Percentiles rank a stretch among this genome's conserved stretches.
Evolutionary conservation across 2,888 invertebrate species (phyloP).

Genomic region (Drosophila cyrtoloma): DNA sequence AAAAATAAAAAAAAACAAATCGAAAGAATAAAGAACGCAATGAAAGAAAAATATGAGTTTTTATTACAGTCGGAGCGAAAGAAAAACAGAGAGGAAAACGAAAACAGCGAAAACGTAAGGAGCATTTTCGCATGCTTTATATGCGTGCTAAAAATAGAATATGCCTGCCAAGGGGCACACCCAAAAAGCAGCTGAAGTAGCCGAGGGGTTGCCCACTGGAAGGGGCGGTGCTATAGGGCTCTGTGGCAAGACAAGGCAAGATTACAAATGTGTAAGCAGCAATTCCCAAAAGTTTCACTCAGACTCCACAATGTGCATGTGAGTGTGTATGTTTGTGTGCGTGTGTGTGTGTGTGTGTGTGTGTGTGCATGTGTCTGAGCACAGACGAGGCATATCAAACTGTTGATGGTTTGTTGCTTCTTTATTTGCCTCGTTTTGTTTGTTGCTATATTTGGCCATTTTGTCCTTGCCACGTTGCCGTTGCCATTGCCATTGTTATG

Average conservation of each 20-base stretch:
- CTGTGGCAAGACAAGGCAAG: constrained; percentile 70
- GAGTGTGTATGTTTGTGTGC: constrained; percentile 3
- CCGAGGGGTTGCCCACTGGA: constrained; percentile 7
- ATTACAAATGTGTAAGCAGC: constrained; percentile 79
- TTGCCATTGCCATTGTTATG: constrained; percentile 68
- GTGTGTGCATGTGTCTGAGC: constrained; percentile 30
- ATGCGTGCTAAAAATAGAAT: constrained; percentile 73
- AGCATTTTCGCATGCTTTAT: constrained; percentile 59
- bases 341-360: constrained; percentile 18
- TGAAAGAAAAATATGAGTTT: constrained; percentile 72
- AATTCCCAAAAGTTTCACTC: constrained; percentile 73
- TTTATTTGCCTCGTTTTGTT: constrained; percentile 74
- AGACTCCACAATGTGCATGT: constrained; percentile 17
- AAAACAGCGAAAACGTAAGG: constrained; percentile 45
- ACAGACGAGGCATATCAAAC: constrained; percentile 77
- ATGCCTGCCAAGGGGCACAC: constrained; percentile 75
- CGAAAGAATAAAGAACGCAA: constrained; percentile 13
- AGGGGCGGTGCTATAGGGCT: constrained; percentile 15
- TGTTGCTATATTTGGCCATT: constrained; percentile 78
- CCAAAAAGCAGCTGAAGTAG: constrained; percentile 65
- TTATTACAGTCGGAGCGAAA: constrained; percentile 58
- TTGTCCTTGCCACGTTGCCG: constrained; percentile 45
- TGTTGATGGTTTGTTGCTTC: constrained; percentile 80
- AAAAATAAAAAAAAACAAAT: constrained; percentile 12
- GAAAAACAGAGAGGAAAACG: constrained; percentile 10